Conservation (phyloP, 2,113 vertebrate genomes). For the Pelusios castaneus region DNA sequence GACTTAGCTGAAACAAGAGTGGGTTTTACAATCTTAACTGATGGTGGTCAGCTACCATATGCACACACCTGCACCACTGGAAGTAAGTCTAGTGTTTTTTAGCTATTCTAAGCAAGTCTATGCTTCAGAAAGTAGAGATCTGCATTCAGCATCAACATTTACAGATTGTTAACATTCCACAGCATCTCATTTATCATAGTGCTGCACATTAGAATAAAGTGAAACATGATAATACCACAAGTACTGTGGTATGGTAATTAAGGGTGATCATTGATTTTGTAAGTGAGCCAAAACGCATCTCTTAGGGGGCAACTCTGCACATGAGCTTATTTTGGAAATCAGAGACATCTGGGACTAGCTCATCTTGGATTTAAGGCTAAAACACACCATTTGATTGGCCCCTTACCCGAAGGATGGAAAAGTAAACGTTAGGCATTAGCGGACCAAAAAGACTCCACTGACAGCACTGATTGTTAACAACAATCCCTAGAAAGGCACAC, state of each 20-base stretch:
- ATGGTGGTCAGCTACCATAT: not conserved
- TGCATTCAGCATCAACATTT: rapidly evolving
- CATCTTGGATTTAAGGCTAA: not conserved
- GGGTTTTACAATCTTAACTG: not conserved
- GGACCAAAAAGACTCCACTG: not conserved
- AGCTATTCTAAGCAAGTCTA: not conserved
- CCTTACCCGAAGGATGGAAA: not conserved
- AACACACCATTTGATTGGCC: not conserved
- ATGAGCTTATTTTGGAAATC: rapidly evolving
- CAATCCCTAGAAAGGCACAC: not conserved
- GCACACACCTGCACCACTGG: not conserved
- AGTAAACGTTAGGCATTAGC: not conserved
- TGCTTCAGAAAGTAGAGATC: not conserved
- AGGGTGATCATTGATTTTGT: not conserved
- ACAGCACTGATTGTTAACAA: not conserved
- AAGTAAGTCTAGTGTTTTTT: not conserved
- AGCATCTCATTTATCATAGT: not conserved
- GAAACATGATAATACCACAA: not conserved
- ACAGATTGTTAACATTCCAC: too few relatives aligned
- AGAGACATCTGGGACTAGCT: rapidly evolving
- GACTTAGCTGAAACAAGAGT: not conserved
- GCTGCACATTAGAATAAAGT: not conserved
- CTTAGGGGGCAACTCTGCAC: not conserved
- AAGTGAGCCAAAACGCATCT: not conserved
- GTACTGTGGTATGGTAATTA: not conserved